Evolutionary conservation across 2,113 vertebrate genomes (phyloP).

Genomic region (Bucco capensis): DNA sequence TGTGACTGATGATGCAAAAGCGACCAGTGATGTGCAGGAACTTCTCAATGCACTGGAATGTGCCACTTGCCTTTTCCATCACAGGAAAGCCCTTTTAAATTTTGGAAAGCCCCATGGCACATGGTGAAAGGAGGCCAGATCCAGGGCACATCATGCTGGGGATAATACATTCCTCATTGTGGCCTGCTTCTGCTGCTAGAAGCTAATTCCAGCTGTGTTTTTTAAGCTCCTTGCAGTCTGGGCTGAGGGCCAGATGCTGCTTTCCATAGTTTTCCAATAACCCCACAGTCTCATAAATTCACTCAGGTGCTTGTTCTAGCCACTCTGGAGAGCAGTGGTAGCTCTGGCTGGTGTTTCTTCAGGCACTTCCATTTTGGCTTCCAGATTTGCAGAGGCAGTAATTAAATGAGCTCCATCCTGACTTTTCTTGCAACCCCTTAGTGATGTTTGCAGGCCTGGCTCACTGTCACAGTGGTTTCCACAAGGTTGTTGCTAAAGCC

Average conservation of each 20-base stretch:
- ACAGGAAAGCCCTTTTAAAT: neutral
- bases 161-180: neutral
- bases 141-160: neutral
- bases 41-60: neutral
- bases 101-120: neutral
- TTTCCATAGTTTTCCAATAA: neutral
- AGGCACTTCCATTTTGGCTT: neutral
- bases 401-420: neutral
- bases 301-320: neutral
- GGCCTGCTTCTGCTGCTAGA: neutral
- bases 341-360: neutral
- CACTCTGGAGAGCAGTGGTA: neutral
- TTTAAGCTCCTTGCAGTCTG: conserved; percentile 7
- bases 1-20: neutral
- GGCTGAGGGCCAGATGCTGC: conserved; percentile 5
- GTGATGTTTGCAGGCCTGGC: neutral
- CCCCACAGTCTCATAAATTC: neutral
- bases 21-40: neutral
- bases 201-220: neutral
- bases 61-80: neutral
- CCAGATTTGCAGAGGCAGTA: neutral
- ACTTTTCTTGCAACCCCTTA: neutral
- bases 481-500: neutral
- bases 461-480: accelerated
- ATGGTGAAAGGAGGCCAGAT: neutral